These are phyloP conservation scores for Tipula helvola DNA, from an alignment of 2,888 invertebrate species.

Conservation along the genomic window DNA sequence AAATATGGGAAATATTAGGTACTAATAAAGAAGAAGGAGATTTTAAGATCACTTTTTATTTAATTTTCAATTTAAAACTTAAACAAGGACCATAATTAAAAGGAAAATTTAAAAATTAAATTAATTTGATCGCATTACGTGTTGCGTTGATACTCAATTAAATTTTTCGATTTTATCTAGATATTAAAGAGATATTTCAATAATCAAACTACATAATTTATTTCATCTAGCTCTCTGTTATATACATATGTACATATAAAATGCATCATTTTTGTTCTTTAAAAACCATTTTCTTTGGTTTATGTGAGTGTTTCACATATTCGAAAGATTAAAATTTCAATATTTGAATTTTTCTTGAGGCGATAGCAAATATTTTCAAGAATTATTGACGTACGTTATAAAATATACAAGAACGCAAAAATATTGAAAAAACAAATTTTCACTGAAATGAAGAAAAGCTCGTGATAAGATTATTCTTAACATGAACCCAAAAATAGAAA, in stretches of 20 bases:
- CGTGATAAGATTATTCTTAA: background rate
- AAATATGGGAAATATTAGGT: background rate
- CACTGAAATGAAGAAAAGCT: background rate
- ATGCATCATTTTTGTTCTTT: background rate
- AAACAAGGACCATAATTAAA: background rate
- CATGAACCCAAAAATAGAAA: background rate
- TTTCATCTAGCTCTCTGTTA: background rate
- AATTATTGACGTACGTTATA: background rate
- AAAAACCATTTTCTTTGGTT: background rate
- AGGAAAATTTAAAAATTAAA: background rate
- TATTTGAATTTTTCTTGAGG: background rate
- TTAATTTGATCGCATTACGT: background rate
- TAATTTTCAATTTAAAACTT: background rate
- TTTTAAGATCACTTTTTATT: background rate
- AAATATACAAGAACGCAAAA: background rate
- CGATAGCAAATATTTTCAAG: background rate
- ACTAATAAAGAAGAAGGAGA: background rate
- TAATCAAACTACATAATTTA: background rate
- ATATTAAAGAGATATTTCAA: background rate
- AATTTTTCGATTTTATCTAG: background rate
- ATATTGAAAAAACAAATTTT: background rate
- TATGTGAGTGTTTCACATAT: background rate
- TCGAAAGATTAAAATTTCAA: background rate
- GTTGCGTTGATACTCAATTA: background rate
- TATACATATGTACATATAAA: background rate